These are phyloP conservation scores for Oryzias melastigma DNA, from an alignment of 2,113 vertebrate species.

Conservation along the genomic window DNA sequence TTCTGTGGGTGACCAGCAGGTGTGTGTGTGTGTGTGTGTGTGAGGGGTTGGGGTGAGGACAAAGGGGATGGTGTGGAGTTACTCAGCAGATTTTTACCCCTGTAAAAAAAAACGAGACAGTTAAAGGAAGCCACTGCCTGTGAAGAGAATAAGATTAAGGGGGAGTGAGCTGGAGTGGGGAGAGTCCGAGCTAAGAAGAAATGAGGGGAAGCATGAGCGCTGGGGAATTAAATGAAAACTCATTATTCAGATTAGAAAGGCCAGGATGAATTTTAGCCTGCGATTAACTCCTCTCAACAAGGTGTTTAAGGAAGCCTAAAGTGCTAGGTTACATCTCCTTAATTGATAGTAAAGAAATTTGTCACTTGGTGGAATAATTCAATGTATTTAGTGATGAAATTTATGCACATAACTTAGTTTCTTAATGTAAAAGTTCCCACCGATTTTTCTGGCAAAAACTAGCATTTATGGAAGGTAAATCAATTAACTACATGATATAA, in stretches of 20 bases:
- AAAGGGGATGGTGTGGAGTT: slow-evolving; percentile 52
- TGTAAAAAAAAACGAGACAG: slow-evolving; percentile 24
- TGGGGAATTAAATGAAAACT: slow-evolving; percentile 46
- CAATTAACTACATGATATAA: too few species aligned
- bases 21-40: slow-evolving; percentile 9
- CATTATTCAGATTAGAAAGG: slow-evolving; percentile 65
- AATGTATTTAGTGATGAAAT: slow-evolving; percentile 2
- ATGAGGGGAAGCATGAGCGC: slow-evolving; percentile 50
- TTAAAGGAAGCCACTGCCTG: slow-evolving; percentile 30
- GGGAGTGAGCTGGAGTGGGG: slow-evolving; percentile 37
- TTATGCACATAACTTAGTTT: neutral
- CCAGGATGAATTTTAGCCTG: slow-evolving; percentile 49
- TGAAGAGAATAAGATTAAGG: slow-evolving; percentile 48
- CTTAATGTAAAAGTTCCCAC: too few species aligned
- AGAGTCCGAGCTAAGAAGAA: slow-evolving; percentile 43
- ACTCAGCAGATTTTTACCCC: slow-evolving; percentile 74
- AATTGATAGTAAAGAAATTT: slow-evolving; percentile 14
- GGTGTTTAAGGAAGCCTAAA: slow-evolving; percentile 30
- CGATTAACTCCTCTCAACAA: slow-evolving; percentile 50
- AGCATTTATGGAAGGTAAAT: too few species aligned
- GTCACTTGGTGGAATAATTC: slow-evolving; percentile 6
- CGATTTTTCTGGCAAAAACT: too few species aligned
- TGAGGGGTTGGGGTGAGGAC: slow-evolving; percentile 19
- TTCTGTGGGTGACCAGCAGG: slow-evolving; percentile 49
- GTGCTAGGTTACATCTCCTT: slow-evolving; percentile 20